phyloP scores from a whole-genome alignment of 1,140 invertebrate species.

The Chrysomallon squamiferum region DNA sequence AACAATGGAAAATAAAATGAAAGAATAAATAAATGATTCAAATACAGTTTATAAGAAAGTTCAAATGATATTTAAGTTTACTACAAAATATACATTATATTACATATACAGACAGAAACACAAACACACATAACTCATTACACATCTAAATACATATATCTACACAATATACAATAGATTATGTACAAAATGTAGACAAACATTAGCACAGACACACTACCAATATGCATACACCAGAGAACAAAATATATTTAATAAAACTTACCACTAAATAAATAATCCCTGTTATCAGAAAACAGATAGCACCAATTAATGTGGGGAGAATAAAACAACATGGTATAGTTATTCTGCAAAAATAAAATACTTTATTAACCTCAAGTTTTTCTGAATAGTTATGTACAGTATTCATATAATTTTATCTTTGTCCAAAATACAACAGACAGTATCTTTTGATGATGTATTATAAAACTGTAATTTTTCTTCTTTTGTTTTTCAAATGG shows the following conservation, averaged over 20 bases:
- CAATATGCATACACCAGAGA: too few relatives aligned
- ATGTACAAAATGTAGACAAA: too few relatives aligned
- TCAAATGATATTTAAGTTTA: too few relatives aligned
- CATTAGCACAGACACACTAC: too few relatives aligned
- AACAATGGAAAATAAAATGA: background rate
- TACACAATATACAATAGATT: too few relatives aligned
- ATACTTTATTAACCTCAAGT: background rate
- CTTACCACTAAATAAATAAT: conserved; percentile 51
- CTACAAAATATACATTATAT: too few relatives aligned
- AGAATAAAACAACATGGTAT: conserved; percentile 53
- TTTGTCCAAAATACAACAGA: background rate
- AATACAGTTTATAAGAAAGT: too few relatives aligned
- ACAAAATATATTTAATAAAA: too few relatives aligned
- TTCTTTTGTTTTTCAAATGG: background rate
- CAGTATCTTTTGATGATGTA: background rate
- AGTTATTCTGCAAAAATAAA: conserved; percentile 36
- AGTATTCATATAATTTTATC: background rate
- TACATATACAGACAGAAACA: too few relatives aligned
- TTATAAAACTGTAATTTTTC: background rate
- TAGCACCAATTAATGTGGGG: conserved; percentile 44
- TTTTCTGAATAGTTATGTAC: background rate
- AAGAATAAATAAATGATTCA: too few relatives aligned
- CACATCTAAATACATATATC: too few relatives aligned
- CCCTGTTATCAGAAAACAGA: conserved; percentile 44
- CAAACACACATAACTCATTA: too few relatives aligned